These are phyloP conservation scores for Ferdinandea cuprea DNA, from an alignment of 2,888 invertebrate genomes.

Conservation along the genomic window DNA sequence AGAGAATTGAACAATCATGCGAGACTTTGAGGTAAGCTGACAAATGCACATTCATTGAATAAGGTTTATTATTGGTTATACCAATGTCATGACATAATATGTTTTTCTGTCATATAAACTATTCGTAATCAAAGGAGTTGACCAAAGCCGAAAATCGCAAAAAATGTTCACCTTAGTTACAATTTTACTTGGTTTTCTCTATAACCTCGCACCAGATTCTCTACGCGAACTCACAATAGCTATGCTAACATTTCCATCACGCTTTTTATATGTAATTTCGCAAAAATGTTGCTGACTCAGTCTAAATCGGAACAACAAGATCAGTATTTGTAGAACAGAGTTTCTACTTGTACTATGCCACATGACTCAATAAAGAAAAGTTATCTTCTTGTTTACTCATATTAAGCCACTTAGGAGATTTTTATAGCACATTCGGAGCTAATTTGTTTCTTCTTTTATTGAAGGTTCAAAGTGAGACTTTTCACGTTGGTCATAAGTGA, in stretches of 20 bases:
- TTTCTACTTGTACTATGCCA: background rate
- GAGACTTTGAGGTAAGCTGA: too few species aligned
- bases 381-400: constrained; percentile 1
- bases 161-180: background rate
- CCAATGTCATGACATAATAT: too few species aligned
- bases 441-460: background rate
- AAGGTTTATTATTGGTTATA: too few species aligned
- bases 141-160: too few species aligned
- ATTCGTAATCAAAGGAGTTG: too few species aligned
- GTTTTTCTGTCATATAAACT: too few species aligned
- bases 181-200: background rate
- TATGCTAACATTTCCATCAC: constrained; percentile 1
- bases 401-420: background rate
- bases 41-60: too few species aligned
- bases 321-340: too few species aligned
- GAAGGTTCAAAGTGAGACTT: background rate
- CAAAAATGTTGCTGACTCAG: too few species aligned
- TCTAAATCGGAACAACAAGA: too few species aligned
- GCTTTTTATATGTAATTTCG: too few species aligned
- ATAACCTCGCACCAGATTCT: background rate
- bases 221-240: background rate
- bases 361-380: background rate
- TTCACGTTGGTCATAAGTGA: background rate
- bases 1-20: too few species aligned
- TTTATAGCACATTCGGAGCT: constrained; percentile 8